Evolutionary conservation across 2,888 invertebrate species (phyloP), one percentile per base, ranked within the genome.

Genomic region (Philhelius pedissequus): DNA sequence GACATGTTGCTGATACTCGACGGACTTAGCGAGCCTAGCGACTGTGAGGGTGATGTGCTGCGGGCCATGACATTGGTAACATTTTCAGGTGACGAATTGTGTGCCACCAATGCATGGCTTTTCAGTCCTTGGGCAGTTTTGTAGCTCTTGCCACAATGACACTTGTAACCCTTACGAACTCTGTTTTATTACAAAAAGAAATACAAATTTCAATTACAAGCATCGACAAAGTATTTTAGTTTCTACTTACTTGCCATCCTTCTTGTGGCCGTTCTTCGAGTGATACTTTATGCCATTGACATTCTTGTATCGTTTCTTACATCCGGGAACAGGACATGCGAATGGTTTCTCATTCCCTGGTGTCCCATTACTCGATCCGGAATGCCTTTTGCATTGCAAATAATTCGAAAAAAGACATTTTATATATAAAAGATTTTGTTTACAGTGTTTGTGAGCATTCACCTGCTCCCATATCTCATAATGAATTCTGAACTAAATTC

Each of bases 281-380:
- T 97, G 97, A 91, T 97, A 97, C 90, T 96, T 97, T 89, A 97
- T 96, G 74, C 97, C 97, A 91, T 97, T 97, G 75, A 96, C 95
- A 90, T 97, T 97, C 91, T 97, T 97, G 92, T 97, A 97, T 48
- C 96, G 93, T 90, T 97, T 97, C 91, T 96, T 95, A 92, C 97
- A 97, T 56, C 96, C 96, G 62, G 96, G 96, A 79, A 97, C 95
- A 1, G 96, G 96, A 90, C 97, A 97, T 7, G 95, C 95, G 92
- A 96, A 96, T 1, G 96, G 96, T 90, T 96, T 96, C 90, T 96
- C 96, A 86, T 90, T 92, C 84, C 92, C 92, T 68, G 92, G 90
- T 87, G 89, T 90, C 82, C 91, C 91, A 88, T 91, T 93, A 92
- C 77, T 93, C 86, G 91, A 89, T 87, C 91, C 92, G 88, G 92